Base-by-base conservation (phyloP, 2,888 invertebrate species). In the Hypena proboscidalis region DNA sequence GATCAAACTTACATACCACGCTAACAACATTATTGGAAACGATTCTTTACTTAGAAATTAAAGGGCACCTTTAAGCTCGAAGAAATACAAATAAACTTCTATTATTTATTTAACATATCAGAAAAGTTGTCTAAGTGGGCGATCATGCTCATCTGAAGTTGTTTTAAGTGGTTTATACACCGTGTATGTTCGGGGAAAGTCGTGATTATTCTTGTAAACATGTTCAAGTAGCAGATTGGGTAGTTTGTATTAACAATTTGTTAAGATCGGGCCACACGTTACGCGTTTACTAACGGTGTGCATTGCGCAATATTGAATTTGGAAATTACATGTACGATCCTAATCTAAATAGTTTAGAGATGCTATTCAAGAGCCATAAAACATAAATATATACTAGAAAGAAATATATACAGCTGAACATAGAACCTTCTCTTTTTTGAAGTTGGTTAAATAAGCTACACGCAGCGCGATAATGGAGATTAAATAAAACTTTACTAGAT, bases 181-280 rank as follows among this genome's bases (percentile, higher is more conserved):
- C 55, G 43, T 61, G 40, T 60, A 43, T 58, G 53, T 55, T 49
- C 44, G 50, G 39, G 56, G 57, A 59, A 55, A 65, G 57, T 52
- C 42, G 58, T 56, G 61, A 60, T 67, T 60, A 55, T 58, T 64
- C 44, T 42, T 40, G 48, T 55, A 58, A 45, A 58, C 40, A 54
- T 9, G 22, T 27, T 41, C 49, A 50, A 49, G 56, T 55, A 60
- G 48, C 63, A 39, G 58, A 67, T 66, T 67, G 60, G 48, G 41
- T 42, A 23, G 25, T 67, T 69, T 66, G 49, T 43, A 19, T 14
- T 55, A 55, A 38, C 54, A 60, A 43, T 68, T 66, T 43, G 54
- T 40, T 29, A 39, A 52, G 42, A 40, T 56, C 43, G 31, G 45
- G 52, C 51, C 57, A 49, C 60, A 66, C 41, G 38, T 34, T 52